phyloP scores from a whole-genome alignment of 2,888 invertebrate species.

The Rhorus exstirpatorius region DNA sequence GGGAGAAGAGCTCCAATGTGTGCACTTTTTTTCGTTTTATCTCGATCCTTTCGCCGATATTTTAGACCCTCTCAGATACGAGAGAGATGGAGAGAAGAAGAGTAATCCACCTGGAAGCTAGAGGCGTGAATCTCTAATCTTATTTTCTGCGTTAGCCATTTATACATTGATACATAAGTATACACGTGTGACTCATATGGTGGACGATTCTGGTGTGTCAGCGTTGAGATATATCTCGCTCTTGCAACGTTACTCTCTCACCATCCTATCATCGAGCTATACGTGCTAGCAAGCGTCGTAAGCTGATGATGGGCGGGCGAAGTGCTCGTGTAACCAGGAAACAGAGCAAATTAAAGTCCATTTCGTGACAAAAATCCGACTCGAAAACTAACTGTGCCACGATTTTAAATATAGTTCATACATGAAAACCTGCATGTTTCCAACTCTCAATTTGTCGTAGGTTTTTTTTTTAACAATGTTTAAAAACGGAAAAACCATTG shows the following conservation, averaged over 20 bases:
- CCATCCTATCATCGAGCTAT: no score
- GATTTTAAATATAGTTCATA: no score
- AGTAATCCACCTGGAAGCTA: constrained; percentile 60
- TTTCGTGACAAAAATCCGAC: no score
- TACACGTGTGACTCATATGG: neutral
- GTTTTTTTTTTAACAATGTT: no score
- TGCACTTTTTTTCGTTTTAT: constrained; percentile 59
- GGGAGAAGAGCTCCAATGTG: constrained; percentile 38
- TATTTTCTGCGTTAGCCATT: constrained; percentile 24
- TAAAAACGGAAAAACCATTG: no score
- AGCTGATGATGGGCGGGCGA: no score
- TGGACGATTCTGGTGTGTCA: constrained; percentile 41
- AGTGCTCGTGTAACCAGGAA: neutral
- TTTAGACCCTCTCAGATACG: constrained; percentile 15
- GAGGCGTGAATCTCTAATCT: constrained; percentile 64
- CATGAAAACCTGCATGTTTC: no score
- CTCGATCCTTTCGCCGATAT: constrained; percentile 33
- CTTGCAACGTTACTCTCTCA: constrained; percentile 2
- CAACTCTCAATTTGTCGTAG: no score
- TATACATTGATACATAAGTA: constrained; percentile 20
- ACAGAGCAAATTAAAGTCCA: no score
- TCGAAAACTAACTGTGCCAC: no score
- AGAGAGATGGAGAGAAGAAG: constrained; percentile 1
- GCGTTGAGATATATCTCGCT: constrained; percentile 45
- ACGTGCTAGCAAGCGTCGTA: no score